These are phyloP conservation scores for Oriolus oriolus DNA, from an alignment of 2,113 vertebrate species.

Conservation along the genomic window DNA sequence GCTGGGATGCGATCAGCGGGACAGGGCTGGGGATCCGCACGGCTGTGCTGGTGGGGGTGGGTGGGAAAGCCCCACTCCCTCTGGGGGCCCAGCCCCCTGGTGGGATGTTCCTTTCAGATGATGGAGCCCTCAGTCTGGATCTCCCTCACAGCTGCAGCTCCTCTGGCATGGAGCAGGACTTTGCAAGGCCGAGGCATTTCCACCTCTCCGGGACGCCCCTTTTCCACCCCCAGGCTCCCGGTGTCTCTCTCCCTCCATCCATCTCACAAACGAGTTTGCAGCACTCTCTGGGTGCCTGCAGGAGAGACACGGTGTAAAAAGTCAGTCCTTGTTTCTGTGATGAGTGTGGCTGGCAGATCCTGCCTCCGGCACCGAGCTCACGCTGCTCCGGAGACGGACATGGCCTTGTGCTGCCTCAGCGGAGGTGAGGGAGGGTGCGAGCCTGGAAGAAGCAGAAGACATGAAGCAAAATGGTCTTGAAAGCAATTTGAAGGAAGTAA, in stretches of 20 bases:
- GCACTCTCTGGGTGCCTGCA: background rate
- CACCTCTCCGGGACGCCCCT: background rate
- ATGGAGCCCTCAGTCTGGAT: background rate
- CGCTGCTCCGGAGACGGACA: accelerated
- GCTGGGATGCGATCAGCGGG: background rate
- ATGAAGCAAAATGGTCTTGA: background rate
- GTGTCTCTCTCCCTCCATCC: background rate
- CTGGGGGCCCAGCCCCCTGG: background rate
- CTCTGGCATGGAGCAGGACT: background rate
- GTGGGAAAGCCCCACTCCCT: background rate
- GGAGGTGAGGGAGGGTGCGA: background rate
- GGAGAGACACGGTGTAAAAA: background rate
- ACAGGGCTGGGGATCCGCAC: accelerated
- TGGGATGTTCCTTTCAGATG: background rate
- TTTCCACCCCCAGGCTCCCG: background rate
- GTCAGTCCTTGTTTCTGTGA: background rate
- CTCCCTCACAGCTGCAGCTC: background rate
- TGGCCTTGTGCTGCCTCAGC: background rate
- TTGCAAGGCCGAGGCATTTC: background rate
- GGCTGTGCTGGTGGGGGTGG: background rate
- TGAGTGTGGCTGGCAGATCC: background rate
- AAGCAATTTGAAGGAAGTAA: background rate
- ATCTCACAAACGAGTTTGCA: background rate
- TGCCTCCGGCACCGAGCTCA: background rate
- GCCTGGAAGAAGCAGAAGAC: background rate